phyloP scores from a whole-genome alignment of 2,797 vertebrate species.

The Fistularia tabacaria region DNA sequence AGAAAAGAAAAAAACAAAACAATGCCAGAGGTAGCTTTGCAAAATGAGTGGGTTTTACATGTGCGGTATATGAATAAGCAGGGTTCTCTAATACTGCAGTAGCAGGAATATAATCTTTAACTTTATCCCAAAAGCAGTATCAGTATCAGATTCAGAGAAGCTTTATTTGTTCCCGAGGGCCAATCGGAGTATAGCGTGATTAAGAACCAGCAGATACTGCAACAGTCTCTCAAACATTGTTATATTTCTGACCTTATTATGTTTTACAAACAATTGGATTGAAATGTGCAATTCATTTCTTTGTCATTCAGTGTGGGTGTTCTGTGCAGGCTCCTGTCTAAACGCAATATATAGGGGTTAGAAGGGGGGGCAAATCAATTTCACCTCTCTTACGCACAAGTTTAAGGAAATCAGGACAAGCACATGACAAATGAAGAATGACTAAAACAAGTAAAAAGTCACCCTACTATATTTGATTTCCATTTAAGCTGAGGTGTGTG shows the following conservation, averaged over 20 bases:
- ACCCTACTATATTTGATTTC: constrained; percentile 34
- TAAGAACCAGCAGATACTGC: constrained; percentile 4
- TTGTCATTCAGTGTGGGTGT: constrained; percentile 36
- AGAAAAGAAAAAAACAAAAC: too few relatives aligned
- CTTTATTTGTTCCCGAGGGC: too few relatives aligned
- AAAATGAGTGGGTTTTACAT: neutral
- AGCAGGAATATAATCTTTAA: neutral
- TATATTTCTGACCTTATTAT: constrained; percentile 23
- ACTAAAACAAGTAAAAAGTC: constrained; percentile 27
- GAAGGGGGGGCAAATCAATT: constrained; percentile 45
- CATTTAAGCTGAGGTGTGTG: constrained; percentile 13
- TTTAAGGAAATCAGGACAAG: constrained; percentile 35
- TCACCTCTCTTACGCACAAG: constrained; percentile 44
- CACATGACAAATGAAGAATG: constrained; percentile 31
- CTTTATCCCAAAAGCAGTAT: neutral
- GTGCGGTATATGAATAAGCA: neutral
- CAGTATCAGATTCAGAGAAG: too few relatives aligned
- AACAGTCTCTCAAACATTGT: constrained; percentile 5
- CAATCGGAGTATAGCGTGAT: constrained; percentile 17
- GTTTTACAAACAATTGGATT: constrained; percentile 17
- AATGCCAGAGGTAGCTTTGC: too few relatives aligned
- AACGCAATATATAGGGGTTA: constrained; percentile 43
- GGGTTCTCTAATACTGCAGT: neutral
- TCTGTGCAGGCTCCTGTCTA: constrained; percentile 18
- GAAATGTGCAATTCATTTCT: constrained; percentile 38